Percentiles rank a stretch among this genome's conserved stretches.
phyloP scores from a whole-genome alignment of 2,888 invertebrate genomes.

The Seira sanloemensis region DNA sequence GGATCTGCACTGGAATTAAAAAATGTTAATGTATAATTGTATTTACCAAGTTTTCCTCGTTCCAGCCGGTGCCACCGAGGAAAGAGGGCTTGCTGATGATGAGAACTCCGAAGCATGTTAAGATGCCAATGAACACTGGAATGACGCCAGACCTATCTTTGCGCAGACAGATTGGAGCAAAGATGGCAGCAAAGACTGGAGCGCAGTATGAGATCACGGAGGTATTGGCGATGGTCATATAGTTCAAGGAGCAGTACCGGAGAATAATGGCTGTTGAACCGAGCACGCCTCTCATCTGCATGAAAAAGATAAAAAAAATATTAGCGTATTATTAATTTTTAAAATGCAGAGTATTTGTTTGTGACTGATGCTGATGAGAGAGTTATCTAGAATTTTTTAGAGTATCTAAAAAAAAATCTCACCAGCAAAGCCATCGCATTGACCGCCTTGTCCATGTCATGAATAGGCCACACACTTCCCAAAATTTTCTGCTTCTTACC shows the following conservation, averaged over 20 bases:
- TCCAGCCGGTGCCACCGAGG: constrained; percentile 62
- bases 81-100: constrained; percentile 71
- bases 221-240: constrained; percentile 71
- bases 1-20: background rate
- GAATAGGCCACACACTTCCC: constrained; percentile 59
- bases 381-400: no score
- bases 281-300: constrained; percentile 70
- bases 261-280: constrained; percentile 69
- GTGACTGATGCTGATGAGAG: no score
- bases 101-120: constrained; percentile 66
- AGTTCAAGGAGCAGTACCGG: constrained; percentile 70
- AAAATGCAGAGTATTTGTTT: no score
- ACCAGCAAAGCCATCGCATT: constrained; percentile 52
- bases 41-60: background rate
- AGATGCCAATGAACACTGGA: constrained; percentile 67
- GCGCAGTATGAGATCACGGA: constrained; percentile 70
- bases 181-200: constrained; percentile 69
- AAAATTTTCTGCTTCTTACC: constrained; percentile 47
- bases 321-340: no score
- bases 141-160: constrained; percentile 70
- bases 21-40: background rate
- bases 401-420: no score
- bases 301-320: background rate
- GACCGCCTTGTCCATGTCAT: constrained; percentile 46
- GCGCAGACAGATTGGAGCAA: constrained; percentile 71